Conservation (phyloP, 2,888 invertebrate species). For the Leucoptera coffeella region DNA sequence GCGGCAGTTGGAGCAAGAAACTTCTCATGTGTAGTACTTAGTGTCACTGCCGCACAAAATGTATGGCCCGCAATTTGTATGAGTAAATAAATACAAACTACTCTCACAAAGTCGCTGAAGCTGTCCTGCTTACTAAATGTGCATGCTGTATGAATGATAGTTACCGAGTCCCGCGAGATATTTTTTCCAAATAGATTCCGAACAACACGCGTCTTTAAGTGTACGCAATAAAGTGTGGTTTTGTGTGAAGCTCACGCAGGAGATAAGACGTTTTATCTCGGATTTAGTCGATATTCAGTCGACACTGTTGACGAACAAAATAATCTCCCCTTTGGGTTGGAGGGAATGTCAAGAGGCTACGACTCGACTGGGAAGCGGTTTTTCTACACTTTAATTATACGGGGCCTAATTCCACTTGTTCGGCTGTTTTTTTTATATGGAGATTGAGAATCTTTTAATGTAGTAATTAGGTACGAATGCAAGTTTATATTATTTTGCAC, state of each 20-base stretch:
- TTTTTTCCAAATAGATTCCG: conserved; percentile 24
- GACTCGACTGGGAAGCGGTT: conserved; percentile 51
- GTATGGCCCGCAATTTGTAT: conserved; percentile 15
- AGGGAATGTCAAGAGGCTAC: conserved; percentile 49
- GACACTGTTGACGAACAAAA: conserved; percentile 51
- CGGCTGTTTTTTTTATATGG: no score
- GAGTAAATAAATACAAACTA: conserved; percentile 29
- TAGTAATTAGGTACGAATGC: no score
- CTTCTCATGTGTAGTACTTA: conserved; percentile 7
- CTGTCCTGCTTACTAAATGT: conserved; percentile 30
- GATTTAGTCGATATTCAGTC: conserved; percentile 41
- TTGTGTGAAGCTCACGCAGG: conserved; percentile 21
- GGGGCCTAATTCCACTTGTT: no score
- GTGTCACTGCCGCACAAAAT: conserved; percentile 10
- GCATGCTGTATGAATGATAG: conserved; percentile 35
- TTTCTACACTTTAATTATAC: conserved; percentile 49
- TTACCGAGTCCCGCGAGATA: conserved; percentile 28
- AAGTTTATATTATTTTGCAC: no score
- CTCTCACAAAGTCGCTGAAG: conserved; percentile 23
- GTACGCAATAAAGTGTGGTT: conserved; percentile 31
- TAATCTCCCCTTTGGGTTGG: conserved; percentile 36
- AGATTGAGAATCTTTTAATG: no score
- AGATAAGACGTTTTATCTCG: conserved; percentile 29
- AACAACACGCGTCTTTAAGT: no score
- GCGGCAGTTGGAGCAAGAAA: no score